These are phyloP conservation scores for Scelioninae gen. 2 DNA, from an alignment of 2,888 invertebrate species.

Conservation along the genomic window DNA sequence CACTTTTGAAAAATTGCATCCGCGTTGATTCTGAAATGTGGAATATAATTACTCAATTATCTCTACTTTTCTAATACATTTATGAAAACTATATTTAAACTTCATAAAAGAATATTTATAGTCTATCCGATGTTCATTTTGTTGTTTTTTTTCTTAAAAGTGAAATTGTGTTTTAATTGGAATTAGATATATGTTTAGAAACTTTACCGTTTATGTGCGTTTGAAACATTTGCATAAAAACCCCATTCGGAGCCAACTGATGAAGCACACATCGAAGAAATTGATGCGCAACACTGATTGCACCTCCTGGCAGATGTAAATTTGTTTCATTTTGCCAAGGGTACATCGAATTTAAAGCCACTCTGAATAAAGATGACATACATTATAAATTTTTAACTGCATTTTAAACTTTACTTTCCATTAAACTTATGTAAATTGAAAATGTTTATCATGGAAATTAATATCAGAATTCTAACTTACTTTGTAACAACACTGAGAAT, in stretches of 20 bases:
- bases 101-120: slow-evolving; percentile 7
- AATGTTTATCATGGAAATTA: background rate
- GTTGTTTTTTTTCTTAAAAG: background rate
- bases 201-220: slow-evolving; percentile 87
- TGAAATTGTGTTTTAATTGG: no score
- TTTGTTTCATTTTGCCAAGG: slow-evolving; percentile 93
- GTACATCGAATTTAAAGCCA: slow-evolving; percentile 86
- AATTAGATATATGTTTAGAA: slow-evolving; percentile 37
- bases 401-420: slow-evolving; percentile 9
- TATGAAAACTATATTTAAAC: background rate
- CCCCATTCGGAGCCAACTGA: slow-evolving; percentile 96
- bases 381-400: slow-evolving; percentile 13
- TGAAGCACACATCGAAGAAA: slow-evolving; percentile 97
- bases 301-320: slow-evolving; percentile 94
- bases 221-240: slow-evolving; percentile 96
- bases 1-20: slow-evolving; percentile 93
- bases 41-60: slow-evolving; percentile 25
- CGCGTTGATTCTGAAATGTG: slow-evolving; percentile 79
- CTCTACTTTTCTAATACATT: background rate
- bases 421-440: background rate
- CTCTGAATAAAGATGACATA: slow-evolving; percentile 75
- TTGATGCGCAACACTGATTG: slow-evolving; percentile 96
- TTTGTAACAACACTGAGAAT: slow-evolving; percentile 92
- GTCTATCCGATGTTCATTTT: background rate
- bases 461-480: slow-evolving; percentile 75